Conservation (phyloP, 2,888 invertebrate species). For the Myopa testacea region DNA sequence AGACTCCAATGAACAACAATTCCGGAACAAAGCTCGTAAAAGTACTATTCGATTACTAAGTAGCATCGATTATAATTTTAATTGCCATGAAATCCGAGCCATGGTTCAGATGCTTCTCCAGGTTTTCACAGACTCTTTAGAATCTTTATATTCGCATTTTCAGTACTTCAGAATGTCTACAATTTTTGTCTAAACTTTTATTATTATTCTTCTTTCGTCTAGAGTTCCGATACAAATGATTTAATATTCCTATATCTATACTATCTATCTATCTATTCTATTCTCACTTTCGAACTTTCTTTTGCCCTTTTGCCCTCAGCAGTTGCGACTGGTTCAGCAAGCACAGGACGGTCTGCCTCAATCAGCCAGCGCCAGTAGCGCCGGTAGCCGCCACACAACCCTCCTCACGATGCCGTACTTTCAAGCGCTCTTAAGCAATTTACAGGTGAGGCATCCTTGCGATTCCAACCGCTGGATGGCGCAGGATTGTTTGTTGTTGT, state of each 20-base stretch:
- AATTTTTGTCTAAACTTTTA: constrained; percentile 4
- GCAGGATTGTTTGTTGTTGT: constrained; percentile 41
- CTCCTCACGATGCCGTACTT: constrained; percentile 74
- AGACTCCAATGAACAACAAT: too few relatives aligned
- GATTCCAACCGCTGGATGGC: constrained; percentile 19
- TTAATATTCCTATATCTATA: constrained; percentile 59
- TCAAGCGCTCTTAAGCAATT: constrained; percentile 76
- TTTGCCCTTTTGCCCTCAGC: constrained; percentile 51
- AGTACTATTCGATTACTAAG: too few relatives aligned
- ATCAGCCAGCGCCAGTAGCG: constrained; percentile 66
- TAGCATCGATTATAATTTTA: too few relatives aligned
- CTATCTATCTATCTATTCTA: constrained; percentile 39
- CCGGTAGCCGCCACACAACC: constrained; percentile 66
- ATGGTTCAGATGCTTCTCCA: too few relatives aligned
- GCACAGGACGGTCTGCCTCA: constrained; percentile 65
- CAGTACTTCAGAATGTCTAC: constrained; percentile 26
- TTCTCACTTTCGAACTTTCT: constrained; percentile 17
- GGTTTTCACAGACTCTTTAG: background rate
- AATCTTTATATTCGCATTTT: constrained; percentile 7
- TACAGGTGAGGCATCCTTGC: constrained; percentile 74
- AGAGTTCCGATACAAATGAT: constrained; percentile 49
- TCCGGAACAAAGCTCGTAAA: too few relatives aligned
- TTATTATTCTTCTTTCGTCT: background rate
- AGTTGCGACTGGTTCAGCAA: constrained; percentile 65
- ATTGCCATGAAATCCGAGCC: too few relatives aligned